These are phyloP conservation scores for Cavia aperea DNA, from an alignment of 2,113 vertebrate genomes.

Conservation along the genomic window DNA sequence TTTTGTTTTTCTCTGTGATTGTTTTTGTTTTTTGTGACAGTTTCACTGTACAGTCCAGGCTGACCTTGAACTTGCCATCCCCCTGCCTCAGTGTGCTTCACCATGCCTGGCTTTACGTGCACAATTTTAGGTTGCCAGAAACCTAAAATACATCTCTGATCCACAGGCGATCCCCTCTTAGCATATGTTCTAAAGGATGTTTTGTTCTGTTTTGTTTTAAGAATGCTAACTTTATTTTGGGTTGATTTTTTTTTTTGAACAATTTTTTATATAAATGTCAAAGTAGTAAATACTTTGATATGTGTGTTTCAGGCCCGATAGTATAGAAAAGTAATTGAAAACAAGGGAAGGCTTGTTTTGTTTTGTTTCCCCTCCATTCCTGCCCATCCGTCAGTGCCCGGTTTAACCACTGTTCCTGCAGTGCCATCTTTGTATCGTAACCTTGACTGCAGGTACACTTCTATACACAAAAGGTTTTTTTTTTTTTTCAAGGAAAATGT, in stretches of 20 bases:
- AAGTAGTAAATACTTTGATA: not conserved
- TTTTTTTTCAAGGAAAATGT: not conserved
- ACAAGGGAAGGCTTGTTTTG: not conserved
- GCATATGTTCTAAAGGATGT: not conserved
- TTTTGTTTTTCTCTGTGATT: not conserved
- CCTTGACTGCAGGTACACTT: not conserved
- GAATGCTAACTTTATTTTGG: not conserved
- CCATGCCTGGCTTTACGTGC: not conserved
- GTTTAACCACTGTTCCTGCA: not conserved
- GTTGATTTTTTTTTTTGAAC: not conserved
- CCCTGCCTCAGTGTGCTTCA: not conserved
- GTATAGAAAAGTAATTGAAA: not conserved
- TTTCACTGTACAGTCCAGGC: not conserved
- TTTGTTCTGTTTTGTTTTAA: not conserved
- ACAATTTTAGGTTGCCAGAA: not conserved
- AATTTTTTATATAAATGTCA: not conserved
- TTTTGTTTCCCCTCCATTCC: not conserved
- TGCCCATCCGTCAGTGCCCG: not conserved
- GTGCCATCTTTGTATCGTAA: fast-evolving
- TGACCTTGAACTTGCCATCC: not conserved
- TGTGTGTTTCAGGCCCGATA: not conserved
- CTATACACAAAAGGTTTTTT: not conserved
- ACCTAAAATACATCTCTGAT: not conserved
- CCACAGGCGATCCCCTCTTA: not conserved
- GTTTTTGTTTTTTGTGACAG: not conserved